A percentile compares a stretch with the other conserved stretches of the same genome.
phyloP scores from a whole-genome alignment of 2,888 invertebrate genomes.

The Scaptodrosophila latifasciaeformis region DNA sequence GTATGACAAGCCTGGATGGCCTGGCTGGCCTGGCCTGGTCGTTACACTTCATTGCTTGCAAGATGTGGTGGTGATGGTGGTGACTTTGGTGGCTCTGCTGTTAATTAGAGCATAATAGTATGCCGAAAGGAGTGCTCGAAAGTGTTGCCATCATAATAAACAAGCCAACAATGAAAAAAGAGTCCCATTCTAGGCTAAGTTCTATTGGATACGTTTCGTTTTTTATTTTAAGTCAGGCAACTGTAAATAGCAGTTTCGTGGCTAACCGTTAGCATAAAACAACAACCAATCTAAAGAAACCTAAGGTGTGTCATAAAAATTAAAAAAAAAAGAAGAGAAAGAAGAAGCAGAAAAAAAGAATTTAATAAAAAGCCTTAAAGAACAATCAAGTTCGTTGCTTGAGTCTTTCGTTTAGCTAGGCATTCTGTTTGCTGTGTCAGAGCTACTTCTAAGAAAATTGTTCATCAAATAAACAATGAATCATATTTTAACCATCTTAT shows the following conservation, averaged over 20 bases:
- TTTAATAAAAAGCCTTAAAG: conserved; percentile 32
- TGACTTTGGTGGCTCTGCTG: no score
- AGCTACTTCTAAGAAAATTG: conserved; percentile 36
- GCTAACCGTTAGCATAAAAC: conserved; percentile 31
- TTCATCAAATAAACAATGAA: conserved; percentile 35
- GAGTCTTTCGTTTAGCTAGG: conserved; percentile 55
- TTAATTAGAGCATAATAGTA: conserved; percentile 57
- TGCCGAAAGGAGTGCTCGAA: neutral
- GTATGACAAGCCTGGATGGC: conserved; percentile 34
- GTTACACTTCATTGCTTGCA: conserved; percentile 49
- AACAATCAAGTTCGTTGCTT: conserved; percentile 55
- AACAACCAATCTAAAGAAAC: conserved; percentile 8
- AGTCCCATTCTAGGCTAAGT: conserved; percentile 8
- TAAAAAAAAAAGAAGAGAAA: conserved; percentile 24
- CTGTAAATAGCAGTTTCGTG: conserved; percentile 37
- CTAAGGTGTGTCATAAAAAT: conserved; percentile 18
- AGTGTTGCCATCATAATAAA: no score
- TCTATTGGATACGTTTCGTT: conserved; percentile 26
- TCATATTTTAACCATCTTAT: conserved; percentile 31
- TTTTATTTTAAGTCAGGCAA: conserved; percentile 26
- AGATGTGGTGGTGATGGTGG: conserved; percentile 16
- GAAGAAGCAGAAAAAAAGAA: conserved; percentile 19
- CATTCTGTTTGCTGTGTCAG: no score
- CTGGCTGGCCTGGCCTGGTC: neutral
- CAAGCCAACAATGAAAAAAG: conserved; percentile 3